Evolutionary conservation across 2,113 vertebrate genomes (phyloP).

Genomic region (Psittacus erithacus): DNA sequence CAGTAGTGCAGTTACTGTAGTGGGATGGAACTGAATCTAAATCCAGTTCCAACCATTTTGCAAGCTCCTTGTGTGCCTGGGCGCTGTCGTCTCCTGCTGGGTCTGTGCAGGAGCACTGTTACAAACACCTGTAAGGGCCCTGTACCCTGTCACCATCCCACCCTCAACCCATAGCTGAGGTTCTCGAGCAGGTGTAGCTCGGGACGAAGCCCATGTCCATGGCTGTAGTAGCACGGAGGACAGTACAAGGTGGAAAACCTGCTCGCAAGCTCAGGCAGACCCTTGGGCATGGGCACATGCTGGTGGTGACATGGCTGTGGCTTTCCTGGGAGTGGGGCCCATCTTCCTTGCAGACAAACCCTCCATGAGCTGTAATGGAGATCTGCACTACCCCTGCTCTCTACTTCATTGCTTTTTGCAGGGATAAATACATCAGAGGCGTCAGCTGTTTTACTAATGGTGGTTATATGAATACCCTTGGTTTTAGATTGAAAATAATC

Average conservation of each 20-base stretch:
- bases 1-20: rapidly evolving
- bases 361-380: neutral
- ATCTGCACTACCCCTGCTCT: rapidly evolving
- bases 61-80: neutral
- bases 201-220: rapidly evolving
- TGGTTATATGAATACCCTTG: neutral
- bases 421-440: neutral
- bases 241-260: neutral
- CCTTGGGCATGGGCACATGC: neutral
- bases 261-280: neutral
- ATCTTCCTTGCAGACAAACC: neutral
- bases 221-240: neutral
- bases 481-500: neutral
- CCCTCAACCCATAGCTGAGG: neutral
- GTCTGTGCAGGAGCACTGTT: neutral
- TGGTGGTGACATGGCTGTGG: neutral
- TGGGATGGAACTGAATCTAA: neutral
- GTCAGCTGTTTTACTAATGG: neutral
- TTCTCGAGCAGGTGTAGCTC: neutral
- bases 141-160: neutral
- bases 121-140: neutral
- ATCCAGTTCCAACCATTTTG: neutral
- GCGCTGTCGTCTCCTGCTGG: neutral
- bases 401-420: neutral
- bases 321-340: rapidly evolving